Percentiles rank a stretch among this genome's conserved stretches.
phyloP scores from a whole-genome alignment of 2,113 vertebrate species.

The Zosterops hypoxanthus region DNA sequence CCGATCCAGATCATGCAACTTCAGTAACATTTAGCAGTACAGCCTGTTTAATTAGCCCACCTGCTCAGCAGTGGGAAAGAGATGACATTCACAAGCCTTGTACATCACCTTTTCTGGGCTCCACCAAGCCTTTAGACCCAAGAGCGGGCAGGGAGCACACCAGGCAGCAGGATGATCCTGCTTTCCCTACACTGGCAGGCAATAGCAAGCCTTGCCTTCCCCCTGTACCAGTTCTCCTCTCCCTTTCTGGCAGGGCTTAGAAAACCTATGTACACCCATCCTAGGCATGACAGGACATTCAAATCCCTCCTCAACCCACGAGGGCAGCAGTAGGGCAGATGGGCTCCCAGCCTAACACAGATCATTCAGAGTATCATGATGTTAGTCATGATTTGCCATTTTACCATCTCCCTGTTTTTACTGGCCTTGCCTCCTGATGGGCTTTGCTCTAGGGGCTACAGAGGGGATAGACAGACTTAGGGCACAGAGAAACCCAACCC shows the following conservation, averaged over 20 bases:
- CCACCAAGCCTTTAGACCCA: neutral
- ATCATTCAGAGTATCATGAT: neutral
- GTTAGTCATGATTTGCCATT: neutral
- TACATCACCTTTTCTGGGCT: neutral
- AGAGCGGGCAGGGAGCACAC: neutral
- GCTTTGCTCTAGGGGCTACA: neutral
- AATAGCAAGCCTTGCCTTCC: neutral
- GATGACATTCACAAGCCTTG: neutral
- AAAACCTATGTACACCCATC: neutral
- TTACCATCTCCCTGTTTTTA: neutral
- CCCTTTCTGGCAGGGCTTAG: neutral
- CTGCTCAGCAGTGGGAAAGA: neutral
- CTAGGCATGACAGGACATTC: neutral
- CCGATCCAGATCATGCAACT: neutral
- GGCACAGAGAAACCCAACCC: neutral
- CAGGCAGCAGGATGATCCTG: neutral
- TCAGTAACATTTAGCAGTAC: neutral
- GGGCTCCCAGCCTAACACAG: neutral
- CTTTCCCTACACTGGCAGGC: neutral
- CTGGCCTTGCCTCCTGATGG: neutral
- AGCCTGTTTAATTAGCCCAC: neutral
- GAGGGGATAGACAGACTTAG: neutral
- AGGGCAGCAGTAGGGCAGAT: neutral
- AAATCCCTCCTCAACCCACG: neutral
- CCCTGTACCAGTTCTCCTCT: neutral